Conservation (phyloP, 2,797 vertebrate genomes). For the Tenualosa ilisha region DNA sequence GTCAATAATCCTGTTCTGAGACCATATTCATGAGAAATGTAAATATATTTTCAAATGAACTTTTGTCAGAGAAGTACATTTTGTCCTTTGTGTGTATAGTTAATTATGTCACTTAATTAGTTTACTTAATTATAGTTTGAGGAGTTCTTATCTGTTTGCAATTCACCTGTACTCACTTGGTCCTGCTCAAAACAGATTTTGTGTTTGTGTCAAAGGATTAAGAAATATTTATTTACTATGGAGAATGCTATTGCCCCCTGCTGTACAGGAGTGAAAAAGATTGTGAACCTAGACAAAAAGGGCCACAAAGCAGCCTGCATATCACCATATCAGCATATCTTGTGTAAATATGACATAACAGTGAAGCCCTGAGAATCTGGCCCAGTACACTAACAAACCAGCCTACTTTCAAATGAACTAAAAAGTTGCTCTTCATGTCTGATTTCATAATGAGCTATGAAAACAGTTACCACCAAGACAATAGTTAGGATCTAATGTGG, state of each 20-base stretch:
- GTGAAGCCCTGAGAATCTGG: not conserved
- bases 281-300: not conserved
- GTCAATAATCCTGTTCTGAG: too few species aligned
- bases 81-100: too few species aligned
- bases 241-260: conserved; percentile 38
- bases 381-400: not conserved
- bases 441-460: not conserved
- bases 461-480: not conserved
- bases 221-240: not conserved
- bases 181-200: not conserved
- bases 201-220: not conserved
- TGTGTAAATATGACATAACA: not conserved
- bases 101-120: too few species aligned
- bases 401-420: not conserved
- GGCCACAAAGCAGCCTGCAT: not conserved
- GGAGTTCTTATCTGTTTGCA: not conserved
- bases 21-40: too few species aligned
- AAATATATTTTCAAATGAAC: too few species aligned
- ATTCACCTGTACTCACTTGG: not conserved
- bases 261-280: conserved; percentile 27
- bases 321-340: not conserved
- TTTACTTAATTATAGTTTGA: too few species aligned
- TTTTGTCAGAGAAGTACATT: too few species aligned
- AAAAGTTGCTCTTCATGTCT: not conserved
- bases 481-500: not conserved